A percentile compares a stretch with the other conserved stretches of the same genome.
Evolutionary conservation across 2,888 invertebrate species (phyloP).

Genomic region (Glaucopsyche alexis): DNA sequence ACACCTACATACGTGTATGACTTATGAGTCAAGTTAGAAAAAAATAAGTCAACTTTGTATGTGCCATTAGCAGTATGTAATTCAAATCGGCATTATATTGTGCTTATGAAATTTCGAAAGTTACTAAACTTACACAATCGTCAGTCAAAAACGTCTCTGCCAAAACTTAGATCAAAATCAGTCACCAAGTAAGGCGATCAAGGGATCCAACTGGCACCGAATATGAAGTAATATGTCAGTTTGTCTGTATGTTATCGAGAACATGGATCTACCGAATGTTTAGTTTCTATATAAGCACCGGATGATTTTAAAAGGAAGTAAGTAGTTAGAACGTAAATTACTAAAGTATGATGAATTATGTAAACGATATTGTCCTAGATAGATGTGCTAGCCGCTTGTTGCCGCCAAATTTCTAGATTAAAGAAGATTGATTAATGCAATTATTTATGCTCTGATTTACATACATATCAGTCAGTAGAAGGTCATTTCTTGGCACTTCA

Average conservation of each 20-base stretch:
- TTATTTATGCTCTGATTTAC: neutral
- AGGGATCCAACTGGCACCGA: neutral
- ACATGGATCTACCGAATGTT: constrained; percentile 12
- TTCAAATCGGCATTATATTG: too few species aligned
- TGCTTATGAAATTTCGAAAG: neutral
- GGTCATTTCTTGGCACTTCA: too few species aligned
- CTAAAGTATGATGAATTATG: constrained; percentile 1
- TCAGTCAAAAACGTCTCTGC: neutral
- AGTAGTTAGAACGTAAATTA: constrained; percentile 19
- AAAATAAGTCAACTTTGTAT: too few species aligned
- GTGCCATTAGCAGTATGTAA: too few species aligned
- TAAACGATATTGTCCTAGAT: constrained; percentile 19
- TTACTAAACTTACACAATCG: neutral
- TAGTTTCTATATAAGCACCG: constrained; percentile 18
- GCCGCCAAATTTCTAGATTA: neutral
- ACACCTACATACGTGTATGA: too few species aligned
- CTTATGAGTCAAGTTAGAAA: too few species aligned
- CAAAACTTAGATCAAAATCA: constrained; percentile 4
- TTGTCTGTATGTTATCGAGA: constrained; percentile 5
- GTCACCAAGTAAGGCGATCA: neutral
- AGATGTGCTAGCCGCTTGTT: neutral
- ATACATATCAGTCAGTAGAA: too few species aligned
- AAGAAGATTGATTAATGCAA: neutral
- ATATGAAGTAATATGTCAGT: constrained; percentile 3
- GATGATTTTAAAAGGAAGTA: constrained; percentile 22